Evolutionary conservation across 2,797 vertebrate species (phyloP), one percentile per base, ranked within the genome.

Genomic region (Malurus leucopterus): DNA sequence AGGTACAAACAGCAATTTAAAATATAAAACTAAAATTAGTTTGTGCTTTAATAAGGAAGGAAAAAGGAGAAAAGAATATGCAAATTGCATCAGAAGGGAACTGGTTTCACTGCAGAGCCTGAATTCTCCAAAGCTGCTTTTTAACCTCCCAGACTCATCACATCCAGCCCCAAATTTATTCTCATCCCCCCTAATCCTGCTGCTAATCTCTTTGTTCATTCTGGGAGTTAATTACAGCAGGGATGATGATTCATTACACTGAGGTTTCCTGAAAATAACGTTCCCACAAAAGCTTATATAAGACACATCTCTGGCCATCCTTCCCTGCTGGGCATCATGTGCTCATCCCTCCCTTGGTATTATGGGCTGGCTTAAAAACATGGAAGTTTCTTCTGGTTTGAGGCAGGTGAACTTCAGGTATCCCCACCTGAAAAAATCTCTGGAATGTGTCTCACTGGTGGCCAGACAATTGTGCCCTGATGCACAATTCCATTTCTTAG

Each of bases 181-280:
- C 80, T 86, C 70, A 71, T 79, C 51, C 54, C 72, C 64, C 43
- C 29, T 32, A 94, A 86, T 86, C 46, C 93, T 93, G 89, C 68
- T 80, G 91, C 71, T 88, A 76, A 91, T 91, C 90, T 79, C 68
- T 57, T 26, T 50, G 59, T 72, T 95, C 90, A 43, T 95, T 92
- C 90, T 77, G 89, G 72, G 68, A 88, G 79, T 90, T 92, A 95
- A 93, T 95, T 92, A 84, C 89, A 90, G 87, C 76, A 70, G 90
- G 63, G 77, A 82, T 44, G 83, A 78, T 95, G 93, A 95, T 84
- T 94, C 93, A 95, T 70, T 84, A 86, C 75, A 86, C 59, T 0
- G 46, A 93, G 93, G 76, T 89, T 90, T 89, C 93, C 89, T 0
- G 15, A 78, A 87, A 94, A 93, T 74, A 73, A 88, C 30, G 32